Base-by-base conservation (phyloP, 2,113 vertebrate genomes). In the Caracal caracal region DNA sequence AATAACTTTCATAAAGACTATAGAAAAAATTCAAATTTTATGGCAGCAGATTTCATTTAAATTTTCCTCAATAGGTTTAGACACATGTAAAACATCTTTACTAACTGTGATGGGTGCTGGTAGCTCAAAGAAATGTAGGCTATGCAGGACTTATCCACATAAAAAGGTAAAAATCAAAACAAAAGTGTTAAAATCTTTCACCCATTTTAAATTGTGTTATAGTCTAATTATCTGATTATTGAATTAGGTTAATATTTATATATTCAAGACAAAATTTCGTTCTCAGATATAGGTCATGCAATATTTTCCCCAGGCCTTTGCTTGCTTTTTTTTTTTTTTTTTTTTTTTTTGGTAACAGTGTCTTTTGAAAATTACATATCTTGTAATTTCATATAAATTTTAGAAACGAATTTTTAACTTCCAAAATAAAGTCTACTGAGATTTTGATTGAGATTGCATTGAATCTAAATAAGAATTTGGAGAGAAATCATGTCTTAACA, bases 21-120 rank as follows among this genome's bases (percentile, higher is more conserved):
- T 53, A 80, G 56, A 24, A 90, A 61, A 84, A 20, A 47, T 53
- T 61, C 33, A 90, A 7, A 80, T 91, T 91, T 83, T 80, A 87
- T 47, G 13, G 10, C 24, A 90, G 53, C 9, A 66, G 2, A 73
- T 76, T 83, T 40, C n/a, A 75, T 81, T 89, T 93, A 87, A 96
- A 78, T 70, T 17, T 20, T 43, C 88, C 28, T 79, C 10, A 85
- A 47, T 70, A 53, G 6, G 16, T 79, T 94, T 93, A 33, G 51
- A 80, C 47, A 83, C 65, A 84, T n/a, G 43, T 65, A 53, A 93
- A 83, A 73, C 19, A 73, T 83, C 8, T 90, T 96, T 70, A 63
- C 59, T 76, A 89, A 75, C 17, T 79, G 1, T 75, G 49, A 65
- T 51, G 59, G 3, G 2, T 86, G 8, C 16, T 92, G 16, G 66